Base-by-base conservation (phyloP, 2,797 vertebrate species). In the Chaetophractus vellerosus region DNA sequence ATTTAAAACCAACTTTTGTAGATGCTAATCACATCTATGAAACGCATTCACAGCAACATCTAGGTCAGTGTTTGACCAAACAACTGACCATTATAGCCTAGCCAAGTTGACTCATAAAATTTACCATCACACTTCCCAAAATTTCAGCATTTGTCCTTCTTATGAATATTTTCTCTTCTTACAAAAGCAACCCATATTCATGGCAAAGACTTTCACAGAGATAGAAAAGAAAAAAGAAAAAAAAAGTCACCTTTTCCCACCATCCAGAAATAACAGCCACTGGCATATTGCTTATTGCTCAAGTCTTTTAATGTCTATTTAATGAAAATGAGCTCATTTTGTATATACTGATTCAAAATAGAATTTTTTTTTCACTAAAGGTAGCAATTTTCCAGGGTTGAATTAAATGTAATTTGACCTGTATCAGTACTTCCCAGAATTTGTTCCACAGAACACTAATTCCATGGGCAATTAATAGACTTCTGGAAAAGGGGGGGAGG, bases 131-230 rank as follows among this genome's bases (percentile, higher is more conserved):
- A 45, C 45, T 45, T 45, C 45, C 28, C 28, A 19, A 84, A 84
- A 72, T 16, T 71, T 78, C 14, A 23, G 59, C 31, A 75, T 82
- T 66, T 80, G 31, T 59, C 33, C 23, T 87, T 95, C 68, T 61
- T 31, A 61, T 79, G 69, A 80, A 63, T 55, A 78, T 26, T 4
- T 83, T 83, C 45, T 45, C 45, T 91, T 86, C 14, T 93, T 64
- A 38, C 11, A 72, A 88, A 94, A 94, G 50, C 19, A 45, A 18
- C 36, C 38, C 9, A 57, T 83, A 21, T 83, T 91, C 83, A 83
- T 72, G 63, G n/a, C 50, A 83, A 83, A 88, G 33, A 76, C 55
- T 82, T 87, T 83, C 38, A 87, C 82, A 87, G 33, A 85, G 31
- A 90, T 23, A 52, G 7, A 57, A 1, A 66, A 74, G n/a, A 7